phyloP scores from a whole-genome alignment of 1,140 invertebrate genomes.

The Ruditapes philippinarum region DNA sequence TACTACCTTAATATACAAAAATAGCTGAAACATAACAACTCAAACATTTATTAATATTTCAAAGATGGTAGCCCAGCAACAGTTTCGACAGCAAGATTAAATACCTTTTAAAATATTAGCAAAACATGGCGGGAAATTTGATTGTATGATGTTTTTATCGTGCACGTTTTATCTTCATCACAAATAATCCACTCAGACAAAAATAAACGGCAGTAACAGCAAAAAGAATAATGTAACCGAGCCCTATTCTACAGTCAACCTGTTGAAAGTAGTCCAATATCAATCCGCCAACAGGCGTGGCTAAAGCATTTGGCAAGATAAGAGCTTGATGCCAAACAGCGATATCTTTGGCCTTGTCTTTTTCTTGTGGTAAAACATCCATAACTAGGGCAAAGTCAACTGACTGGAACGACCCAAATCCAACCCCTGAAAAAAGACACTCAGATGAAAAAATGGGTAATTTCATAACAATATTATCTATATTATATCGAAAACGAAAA shows the following conservation, averaged over 20 bases:
- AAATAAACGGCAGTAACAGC: slow-evolving; percentile 83
- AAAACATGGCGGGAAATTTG: too few relatives aligned
- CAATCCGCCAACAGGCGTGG: slow-evolving; percentile 84
- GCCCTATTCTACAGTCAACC: slow-evolving; percentile 82
- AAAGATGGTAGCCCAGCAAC: too few relatives aligned
- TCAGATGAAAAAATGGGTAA: too few relatives aligned
- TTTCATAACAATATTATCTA: too few relatives aligned
- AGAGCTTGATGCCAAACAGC: slow-evolving; percentile 86
- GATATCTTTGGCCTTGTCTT: slow-evolving; percentile 84
- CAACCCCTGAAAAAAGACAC: slow-evolving; percentile 78
- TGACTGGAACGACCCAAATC: slow-evolving; percentile 84
- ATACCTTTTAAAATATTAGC: too few relatives aligned
- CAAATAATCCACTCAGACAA: slow-evolving; percentile 83
- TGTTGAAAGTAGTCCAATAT: slow-evolving; percentile 84
- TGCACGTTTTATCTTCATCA: slow-evolving; percentile 79
- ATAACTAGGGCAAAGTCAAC: slow-evolving; percentile 86
- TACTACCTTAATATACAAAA: too few relatives aligned
- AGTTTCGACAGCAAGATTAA: too few relatives aligned
- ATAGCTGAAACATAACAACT: too few relatives aligned
- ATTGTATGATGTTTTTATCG: slow-evolving; percentile 58
- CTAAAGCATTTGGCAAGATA: slow-evolving; percentile 84
- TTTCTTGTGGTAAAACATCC: slow-evolving; percentile 84
- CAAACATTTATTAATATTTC: too few relatives aligned
- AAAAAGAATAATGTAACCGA: slow-evolving; percentile 85
- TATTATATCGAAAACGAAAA: too few relatives aligned